Evolutionary conservation across 2,797 vertebrate species (phyloP).

Genomic region (Scarus forsteni): DNA sequence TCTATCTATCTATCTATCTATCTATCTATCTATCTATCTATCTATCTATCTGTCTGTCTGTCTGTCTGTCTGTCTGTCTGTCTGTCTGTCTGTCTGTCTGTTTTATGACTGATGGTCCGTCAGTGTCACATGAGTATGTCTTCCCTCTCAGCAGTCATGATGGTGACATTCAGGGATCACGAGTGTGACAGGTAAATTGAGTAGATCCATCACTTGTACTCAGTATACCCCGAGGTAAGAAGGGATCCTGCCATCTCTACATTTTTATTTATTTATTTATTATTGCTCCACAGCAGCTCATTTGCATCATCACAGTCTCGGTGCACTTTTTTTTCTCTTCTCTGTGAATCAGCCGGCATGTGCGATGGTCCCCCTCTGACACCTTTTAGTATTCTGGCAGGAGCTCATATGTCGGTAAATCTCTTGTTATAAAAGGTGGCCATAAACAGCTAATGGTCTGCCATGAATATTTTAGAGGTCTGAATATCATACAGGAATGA

Average conservation of each 20-base stretch:
- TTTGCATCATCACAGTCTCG: slow-evolving; percentile 39
- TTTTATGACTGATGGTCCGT: background rate
- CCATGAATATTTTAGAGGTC: slow-evolving; percentile 78
- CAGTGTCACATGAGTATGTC: slow-evolving; percentile 14
- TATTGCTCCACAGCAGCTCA: slow-evolving; percentile 42
- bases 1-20: background rate
- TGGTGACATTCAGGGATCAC: slow-evolving; percentile 32
- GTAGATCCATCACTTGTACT: slow-evolving; percentile 43
- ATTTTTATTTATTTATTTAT: slow-evolving; percentile 55
- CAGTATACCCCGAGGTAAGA: slow-evolving; percentile 33
- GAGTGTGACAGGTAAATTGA: slow-evolving; percentile 48
- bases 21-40: background rate
- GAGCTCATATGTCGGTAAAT: slow-evolving; percentile 73
- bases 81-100: background rate
- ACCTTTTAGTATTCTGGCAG: slow-evolving; percentile 71
- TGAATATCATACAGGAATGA: slow-evolving; percentile 72
- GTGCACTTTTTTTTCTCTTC: background rate
- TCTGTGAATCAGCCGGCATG: slow-evolving; percentile 64
- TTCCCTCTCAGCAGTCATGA: slow-evolving; percentile 14
- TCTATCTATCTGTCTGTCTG: slow-evolving; percentile 6
- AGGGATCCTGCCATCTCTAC: slow-evolving; percentile 35
- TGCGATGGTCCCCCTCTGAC: slow-evolving; percentile 50
- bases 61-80: background rate
- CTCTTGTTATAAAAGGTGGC: slow-evolving; percentile 72
- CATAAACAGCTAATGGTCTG: slow-evolving; percentile 79